Conservation (phyloP, 2,113 vertebrate genomes). For the Miniopterus natalensis region DNA sequence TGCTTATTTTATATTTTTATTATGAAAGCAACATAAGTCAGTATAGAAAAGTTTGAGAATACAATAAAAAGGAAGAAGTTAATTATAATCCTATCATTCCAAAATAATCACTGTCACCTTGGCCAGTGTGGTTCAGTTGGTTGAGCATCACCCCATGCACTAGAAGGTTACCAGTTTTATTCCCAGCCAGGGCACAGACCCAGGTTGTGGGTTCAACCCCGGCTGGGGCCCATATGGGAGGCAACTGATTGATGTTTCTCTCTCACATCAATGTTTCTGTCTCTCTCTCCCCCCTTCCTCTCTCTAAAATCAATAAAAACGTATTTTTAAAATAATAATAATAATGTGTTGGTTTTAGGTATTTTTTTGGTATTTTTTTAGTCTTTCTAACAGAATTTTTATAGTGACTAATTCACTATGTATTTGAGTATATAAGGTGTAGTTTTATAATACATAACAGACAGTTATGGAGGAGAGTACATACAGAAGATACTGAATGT, state of each 20-base stretch:
- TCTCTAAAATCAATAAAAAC: neutral
- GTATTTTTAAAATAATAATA: neutral
- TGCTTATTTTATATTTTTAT: conserved; percentile 28
- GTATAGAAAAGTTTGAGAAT: conserved; percentile 39
- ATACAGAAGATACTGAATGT: neutral
- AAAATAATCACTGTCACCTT: neutral
- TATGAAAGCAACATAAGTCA: neutral
- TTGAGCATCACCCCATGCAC: neutral
- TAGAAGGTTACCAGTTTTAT: neutral
- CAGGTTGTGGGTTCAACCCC: neutral
- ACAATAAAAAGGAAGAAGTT: neutral
- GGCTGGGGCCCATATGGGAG: neutral
- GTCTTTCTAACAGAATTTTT: neutral
- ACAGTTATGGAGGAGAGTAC: too few species aligned
- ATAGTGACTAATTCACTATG: neutral
- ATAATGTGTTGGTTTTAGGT: neutral
- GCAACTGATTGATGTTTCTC: neutral
- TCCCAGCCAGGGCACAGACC: neutral
- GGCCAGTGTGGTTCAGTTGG: neutral
- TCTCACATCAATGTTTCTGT: neutral
- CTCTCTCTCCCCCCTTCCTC: neutral
- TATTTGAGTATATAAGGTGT: neutral
- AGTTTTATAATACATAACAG: neutral
- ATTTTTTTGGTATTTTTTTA: neutral
- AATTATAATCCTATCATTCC: neutral